Conservation (phyloP, 2,888 invertebrate species). For the Andrena camellia region DNA sequence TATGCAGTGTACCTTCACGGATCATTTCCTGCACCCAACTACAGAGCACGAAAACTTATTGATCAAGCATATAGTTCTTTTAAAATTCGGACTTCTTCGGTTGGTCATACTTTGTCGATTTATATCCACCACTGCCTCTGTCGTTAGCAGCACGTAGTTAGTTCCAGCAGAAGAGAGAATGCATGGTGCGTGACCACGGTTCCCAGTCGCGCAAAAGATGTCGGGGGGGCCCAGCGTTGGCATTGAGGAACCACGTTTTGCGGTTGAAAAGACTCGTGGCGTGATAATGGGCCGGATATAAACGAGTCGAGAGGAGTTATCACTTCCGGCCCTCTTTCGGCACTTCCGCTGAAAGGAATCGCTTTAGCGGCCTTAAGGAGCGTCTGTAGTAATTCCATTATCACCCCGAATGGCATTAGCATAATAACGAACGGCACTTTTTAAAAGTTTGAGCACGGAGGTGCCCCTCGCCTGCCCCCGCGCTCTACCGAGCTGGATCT, state of each 20-base stretch:
- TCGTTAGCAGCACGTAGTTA: neutral
- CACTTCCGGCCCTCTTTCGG: slow-evolving; percentile 60
- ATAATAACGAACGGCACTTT: slow-evolving; percentile 75
- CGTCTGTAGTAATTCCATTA: slow-evolving; percentile 77
- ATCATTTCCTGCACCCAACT: neutral
- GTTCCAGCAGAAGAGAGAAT: slow-evolving; percentile 3
- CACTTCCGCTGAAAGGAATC: slow-evolving; percentile 59
- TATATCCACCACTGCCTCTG: neutral
- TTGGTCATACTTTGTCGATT: too few relatives aligned
- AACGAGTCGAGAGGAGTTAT: slow-evolving; percentile 60
- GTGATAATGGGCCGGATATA: slow-evolving; percentile 59
- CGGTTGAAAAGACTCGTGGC: slow-evolving; percentile 32
- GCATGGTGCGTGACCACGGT: neutral
- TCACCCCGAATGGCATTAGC: slow-evolving; percentile 76
- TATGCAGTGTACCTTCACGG: neutral
- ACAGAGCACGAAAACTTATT: too few relatives aligned
- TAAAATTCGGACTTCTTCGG: too few relatives aligned
- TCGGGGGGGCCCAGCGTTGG: neutral
- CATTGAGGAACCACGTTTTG: slow-evolving; percentile 28
- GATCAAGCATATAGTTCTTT: too few relatives aligned
- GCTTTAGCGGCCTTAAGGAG: slow-evolving; percentile 64
- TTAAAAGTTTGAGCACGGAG: slow-evolving; percentile 54
- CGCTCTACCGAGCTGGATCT: slow-evolving; percentile 14
- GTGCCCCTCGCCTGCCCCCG: slow-evolving; percentile 9
- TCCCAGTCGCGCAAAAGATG: neutral